Conservation (phyloP, 2,797 vertebrate genomes). For the Serranus cabrilla region DNA sequence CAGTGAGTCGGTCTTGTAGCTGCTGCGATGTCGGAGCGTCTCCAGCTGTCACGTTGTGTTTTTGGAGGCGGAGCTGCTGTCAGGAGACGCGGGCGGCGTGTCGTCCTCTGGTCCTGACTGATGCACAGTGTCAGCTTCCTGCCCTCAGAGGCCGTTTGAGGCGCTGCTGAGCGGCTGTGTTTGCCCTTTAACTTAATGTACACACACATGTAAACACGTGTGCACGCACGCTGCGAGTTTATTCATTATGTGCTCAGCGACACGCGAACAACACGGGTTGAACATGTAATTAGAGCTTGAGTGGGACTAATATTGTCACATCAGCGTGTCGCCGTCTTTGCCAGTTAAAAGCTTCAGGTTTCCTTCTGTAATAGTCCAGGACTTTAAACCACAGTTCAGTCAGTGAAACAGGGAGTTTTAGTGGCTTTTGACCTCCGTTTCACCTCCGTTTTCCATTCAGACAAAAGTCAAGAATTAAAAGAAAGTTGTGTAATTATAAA, state of each 20-base stretch:
- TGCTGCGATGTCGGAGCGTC: slow-evolving; percentile 23
- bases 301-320: slow-evolving; percentile 30
- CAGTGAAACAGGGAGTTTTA: neutral
- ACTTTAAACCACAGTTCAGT: neutral
- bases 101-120: slow-evolving; percentile 51
- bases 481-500: too few species aligned
- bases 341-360: neutral
- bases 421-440: too few species aligned
- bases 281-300: slow-evolving; percentile 26
- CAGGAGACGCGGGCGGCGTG: slow-evolving; percentile 43
- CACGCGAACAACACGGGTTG: slow-evolving; percentile 23
- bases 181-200: slow-evolving; percentile 65
- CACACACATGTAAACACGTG: slow-evolving; percentile 21
- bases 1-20: slow-evolving; percentile 39
- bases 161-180: slow-evolving; percentile 37
- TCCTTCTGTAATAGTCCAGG: neutral
- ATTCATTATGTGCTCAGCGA: slow-evolving; percentile 20
- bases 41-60: slow-evolving; percentile 60
- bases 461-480: too few species aligned
- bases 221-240: slow-evolving; percentile 8
- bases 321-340: neutral
- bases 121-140: slow-evolving; percentile 62
- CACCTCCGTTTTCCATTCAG: too few species aligned
- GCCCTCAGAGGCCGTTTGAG: slow-evolving; percentile 17
- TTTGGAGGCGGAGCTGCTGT: slow-evolving; percentile 41